phyloP scores from a whole-genome alignment of 2,113 vertebrate species.

The Globicephala melas region DNA sequence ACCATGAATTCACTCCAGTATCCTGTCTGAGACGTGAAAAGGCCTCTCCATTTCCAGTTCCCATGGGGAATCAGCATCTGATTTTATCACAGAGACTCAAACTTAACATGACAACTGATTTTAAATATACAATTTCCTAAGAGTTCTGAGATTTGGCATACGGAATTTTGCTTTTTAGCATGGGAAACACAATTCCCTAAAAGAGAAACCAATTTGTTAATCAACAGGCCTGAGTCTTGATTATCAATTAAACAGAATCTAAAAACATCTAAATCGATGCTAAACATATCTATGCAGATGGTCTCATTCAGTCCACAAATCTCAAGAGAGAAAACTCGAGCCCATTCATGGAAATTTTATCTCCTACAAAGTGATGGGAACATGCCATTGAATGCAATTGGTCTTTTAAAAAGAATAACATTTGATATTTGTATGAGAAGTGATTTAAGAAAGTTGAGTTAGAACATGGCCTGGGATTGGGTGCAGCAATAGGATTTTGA shows the following conservation, averaged over 20 bases:
- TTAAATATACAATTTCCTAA: background rate
- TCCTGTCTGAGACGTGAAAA: background rate
- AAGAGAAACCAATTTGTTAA: slow-evolving; percentile 69
- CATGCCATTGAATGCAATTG: background rate
- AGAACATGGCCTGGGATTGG: background rate
- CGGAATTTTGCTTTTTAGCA: slow-evolving; percentile 43
- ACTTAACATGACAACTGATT: slow-evolving; percentile 1
- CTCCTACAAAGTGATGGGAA: slow-evolving; percentile 55
- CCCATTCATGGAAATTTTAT: slow-evolving; percentile 62
- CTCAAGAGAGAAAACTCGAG: slow-evolving; percentile 64
- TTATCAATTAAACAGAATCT: slow-evolving; percentile 79
- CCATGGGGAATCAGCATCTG: background rate
- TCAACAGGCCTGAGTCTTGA: slow-evolving; percentile 72
- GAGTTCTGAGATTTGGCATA: background rate
- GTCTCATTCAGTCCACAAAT: slow-evolving; percentile 70
- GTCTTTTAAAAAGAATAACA: slow-evolving; percentile 23
- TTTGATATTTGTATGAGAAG: background rate
- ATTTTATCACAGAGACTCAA: slow-evolving; percentile 26
- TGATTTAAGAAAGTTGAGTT: slow-evolving; percentile 23
- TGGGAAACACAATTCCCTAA: slow-evolving; percentile 68
- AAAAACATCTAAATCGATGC: slow-evolving; percentile 74
- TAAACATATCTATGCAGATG: slow-evolving; percentile 76
- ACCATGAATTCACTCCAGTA: background rate
- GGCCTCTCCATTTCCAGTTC: background rate
- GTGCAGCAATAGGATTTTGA: background rate